These are phyloP conservation scores for Drosophila atripex DNA, from an alignment of 2,888 invertebrate genomes.

Conservation along the genomic window DNA sequence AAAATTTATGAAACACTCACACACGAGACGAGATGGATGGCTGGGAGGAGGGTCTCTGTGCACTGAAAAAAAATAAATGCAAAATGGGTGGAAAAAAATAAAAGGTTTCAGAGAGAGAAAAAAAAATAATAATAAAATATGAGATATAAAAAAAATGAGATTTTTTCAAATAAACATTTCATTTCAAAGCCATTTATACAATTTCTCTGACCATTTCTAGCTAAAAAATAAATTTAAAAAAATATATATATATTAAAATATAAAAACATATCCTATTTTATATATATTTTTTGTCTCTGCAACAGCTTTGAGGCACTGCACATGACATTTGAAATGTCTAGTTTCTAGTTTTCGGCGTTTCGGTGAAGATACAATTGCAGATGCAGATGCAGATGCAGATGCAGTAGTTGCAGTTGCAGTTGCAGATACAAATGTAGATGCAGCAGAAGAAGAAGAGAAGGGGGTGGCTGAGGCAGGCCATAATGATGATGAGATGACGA, in stretches of 20 bases:
- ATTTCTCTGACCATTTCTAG: too few species aligned
- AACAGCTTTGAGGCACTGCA: constrained; percentile 18
- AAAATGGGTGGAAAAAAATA: not conserved
- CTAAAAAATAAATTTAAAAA: not conserved
- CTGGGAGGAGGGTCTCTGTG: not conserved
- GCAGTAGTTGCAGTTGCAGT: not conserved
- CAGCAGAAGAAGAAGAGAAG: not conserved
- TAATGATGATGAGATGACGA: not conserved
- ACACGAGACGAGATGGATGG: constrained; percentile 15
- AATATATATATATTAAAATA: not conserved
- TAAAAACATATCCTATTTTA: not conserved
- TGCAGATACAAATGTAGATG: not conserved
- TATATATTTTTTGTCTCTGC: constrained; percentile 4
- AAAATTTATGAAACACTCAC: constrained; percentile 63
- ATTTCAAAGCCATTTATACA: too few species aligned
- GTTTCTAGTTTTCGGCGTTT: constrained; percentile 22
- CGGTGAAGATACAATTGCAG: constrained; percentile 6
- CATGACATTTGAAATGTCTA: constrained; percentile 26
- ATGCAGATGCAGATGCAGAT: constrained; percentile 1
- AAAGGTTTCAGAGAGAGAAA: too few species aligned
- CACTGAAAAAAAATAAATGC: constrained; percentile 1
- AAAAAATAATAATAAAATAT: too few species aligned
- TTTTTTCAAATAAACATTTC: too few species aligned
- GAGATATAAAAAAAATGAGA: too few species aligned
- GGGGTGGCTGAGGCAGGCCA: not conserved